phyloP scores from a whole-genome alignment of 2,888 invertebrate species.

The Stenodema calcarata region DNA sequence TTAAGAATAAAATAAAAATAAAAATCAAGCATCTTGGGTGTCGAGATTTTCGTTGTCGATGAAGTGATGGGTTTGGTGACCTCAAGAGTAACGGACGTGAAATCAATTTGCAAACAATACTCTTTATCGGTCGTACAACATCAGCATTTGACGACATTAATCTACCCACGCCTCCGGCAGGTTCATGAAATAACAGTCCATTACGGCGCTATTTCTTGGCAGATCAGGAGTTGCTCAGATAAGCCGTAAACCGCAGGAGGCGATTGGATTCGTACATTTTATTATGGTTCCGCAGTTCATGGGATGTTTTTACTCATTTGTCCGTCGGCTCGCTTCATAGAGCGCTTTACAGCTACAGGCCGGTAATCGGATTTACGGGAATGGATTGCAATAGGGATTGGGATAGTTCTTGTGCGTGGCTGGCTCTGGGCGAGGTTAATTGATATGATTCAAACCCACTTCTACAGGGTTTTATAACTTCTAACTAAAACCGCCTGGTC shows the following conservation, averaged over 20 bases:
- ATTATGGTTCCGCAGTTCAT: background rate
- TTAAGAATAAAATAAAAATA: background rate
- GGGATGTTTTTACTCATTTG: background rate
- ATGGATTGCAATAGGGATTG: background rate
- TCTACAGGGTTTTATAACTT: no score
- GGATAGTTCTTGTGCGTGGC: no score
- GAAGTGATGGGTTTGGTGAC: background rate
- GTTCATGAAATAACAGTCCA: background rate
- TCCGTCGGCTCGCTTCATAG: background rate
- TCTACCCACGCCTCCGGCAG: background rate
- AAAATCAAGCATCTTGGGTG: background rate
- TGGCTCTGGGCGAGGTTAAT: no score
- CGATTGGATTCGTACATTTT: slow-evolving; percentile 15
- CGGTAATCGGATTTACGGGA: background rate
- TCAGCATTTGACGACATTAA: background rate
- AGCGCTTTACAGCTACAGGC: background rate
- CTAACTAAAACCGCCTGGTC: no score
- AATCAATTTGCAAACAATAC: background rate
- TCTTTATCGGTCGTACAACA: background rate
- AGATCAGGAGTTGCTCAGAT: background rate
- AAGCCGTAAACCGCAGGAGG: background rate
- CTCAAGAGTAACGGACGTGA: background rate
- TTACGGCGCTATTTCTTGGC: background rate
- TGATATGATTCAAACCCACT: no score
- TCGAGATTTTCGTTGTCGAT: background rate